Evolutionary conservation across 2,888 invertebrate species (phyloP).

Genomic region (Leptopilina myrica): DNA sequence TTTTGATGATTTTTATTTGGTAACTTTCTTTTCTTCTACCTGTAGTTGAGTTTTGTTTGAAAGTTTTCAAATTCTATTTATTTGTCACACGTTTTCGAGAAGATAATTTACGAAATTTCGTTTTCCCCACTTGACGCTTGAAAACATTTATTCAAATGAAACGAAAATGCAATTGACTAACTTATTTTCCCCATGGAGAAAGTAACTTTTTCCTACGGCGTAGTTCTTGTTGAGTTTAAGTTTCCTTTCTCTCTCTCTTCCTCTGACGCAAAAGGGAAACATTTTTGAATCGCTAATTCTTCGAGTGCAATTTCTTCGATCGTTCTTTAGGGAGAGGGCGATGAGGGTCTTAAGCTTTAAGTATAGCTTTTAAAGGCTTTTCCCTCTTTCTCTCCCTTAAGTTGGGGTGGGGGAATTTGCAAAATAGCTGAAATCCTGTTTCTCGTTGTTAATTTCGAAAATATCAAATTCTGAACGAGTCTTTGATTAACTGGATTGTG

Average conservation of each 20-base stretch:
- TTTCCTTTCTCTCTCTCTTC: constrained; percentile 26
- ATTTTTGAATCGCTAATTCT: constrained; percentile 62
- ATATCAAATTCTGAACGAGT: constrained; percentile 62
- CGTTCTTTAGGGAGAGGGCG: not conserved
- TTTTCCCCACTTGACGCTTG: constrained; percentile 22
- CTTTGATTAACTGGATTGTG: constrained; percentile 64
- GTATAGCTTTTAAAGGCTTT: constrained; percentile 2
- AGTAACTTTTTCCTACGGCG: constrained; percentile 42
- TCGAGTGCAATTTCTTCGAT: constrained; percentile 43
- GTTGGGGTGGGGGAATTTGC: not conserved
- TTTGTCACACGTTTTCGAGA: constrained; percentile 1
- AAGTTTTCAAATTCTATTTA: constrained; percentile 6
- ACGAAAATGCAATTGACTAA: constrained; percentile 44
- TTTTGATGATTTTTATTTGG: too few relatives aligned
- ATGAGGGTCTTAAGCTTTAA: constrained; percentile 16
- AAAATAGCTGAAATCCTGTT: constrained; percentile 50
- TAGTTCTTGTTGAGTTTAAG: constrained; percentile 48
- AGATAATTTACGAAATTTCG: constrained; percentile 25
- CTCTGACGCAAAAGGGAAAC: constrained; percentile 53
- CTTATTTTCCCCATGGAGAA: constrained; percentile 43
- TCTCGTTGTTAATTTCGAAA: constrained; percentile 56
- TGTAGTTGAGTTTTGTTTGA: not conserved
- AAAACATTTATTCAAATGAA: constrained; percentile 49
- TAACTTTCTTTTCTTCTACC: too few relatives aligned
- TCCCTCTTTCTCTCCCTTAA: not conserved